Evolutionary conservation across 1,140 invertebrate genomes (phyloP).

Genomic region (Leguminivora glycinivorella): DNA sequence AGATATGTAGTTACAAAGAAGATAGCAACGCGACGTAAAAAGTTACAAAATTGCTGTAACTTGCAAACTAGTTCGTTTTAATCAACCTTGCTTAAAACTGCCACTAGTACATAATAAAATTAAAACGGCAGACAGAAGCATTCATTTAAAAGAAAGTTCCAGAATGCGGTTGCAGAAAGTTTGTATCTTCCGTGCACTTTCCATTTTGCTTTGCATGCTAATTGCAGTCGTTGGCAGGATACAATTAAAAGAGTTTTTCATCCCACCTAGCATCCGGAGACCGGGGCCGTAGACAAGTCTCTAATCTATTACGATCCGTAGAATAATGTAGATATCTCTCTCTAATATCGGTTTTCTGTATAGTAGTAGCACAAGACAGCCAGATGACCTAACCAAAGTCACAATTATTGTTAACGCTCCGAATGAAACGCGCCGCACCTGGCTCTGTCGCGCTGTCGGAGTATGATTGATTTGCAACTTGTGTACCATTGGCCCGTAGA

Average conservation of each 20-base stretch:
- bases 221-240: conserved; percentile 55
- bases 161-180: conserved; percentile 20
- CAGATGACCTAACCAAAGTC: no score
- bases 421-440: no score
- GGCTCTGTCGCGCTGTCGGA: no score
- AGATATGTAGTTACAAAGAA: neutral
- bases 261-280: conserved; percentile 36
- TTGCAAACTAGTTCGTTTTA: conserved; percentile 20
- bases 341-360: no score
- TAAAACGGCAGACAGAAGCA: conserved; percentile 15
- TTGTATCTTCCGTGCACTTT: conserved; percentile 38
- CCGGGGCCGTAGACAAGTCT: no score
- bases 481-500: no score
- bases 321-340: no score
- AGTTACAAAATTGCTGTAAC: neutral
- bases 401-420: no score
- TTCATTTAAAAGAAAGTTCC: conserved; percentile 20
- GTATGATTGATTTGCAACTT: no score
- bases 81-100: conserved; percentile 19
- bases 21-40: neutral
- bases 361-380: no score
- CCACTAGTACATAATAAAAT: conserved; percentile 17
- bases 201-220: conserved; percentile 50
- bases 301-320: no score
- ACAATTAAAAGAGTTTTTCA: conserved; percentile 62